Evolutionary conservation across 2,888 invertebrate species (phyloP).

Genomic region (Volucella inanis): DNA sequence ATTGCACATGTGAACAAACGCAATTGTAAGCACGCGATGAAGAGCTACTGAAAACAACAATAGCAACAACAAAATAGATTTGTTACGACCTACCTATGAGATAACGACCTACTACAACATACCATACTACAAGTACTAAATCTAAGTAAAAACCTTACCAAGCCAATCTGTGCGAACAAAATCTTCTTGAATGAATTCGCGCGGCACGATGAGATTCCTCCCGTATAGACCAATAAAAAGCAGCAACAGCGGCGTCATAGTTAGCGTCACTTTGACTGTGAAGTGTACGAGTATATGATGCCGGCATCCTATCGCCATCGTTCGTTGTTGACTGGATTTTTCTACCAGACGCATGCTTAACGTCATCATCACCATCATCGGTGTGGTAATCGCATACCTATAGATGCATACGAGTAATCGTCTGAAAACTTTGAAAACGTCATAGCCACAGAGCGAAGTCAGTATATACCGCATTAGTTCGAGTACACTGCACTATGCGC

Average conservation of each 20-base stretch:
- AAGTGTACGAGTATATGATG: background rate
- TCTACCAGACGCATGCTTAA: constrained; percentile 20
- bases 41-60: constrained; percentile 40
- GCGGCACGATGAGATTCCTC: constrained; percentile 52
- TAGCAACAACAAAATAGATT: constrained; percentile 23
- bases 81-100: constrained; percentile 59
- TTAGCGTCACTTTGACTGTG: constrained; percentile 66
- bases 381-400: constrained; percentile 64
- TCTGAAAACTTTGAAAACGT: constrained; percentile 57
- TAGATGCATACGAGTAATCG: constrained; percentile 40
- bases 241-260: constrained; percentile 49
- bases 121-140: constrained; percentile 28
- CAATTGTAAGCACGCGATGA: constrained; percentile 74
- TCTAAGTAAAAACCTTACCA: constrained; percentile 52
- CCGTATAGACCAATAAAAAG: constrained; percentile 25
- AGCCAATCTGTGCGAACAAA: constrained; percentile 44
- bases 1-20: constrained; percentile 70
- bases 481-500: constrained; percentile 38
- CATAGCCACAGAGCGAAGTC: constrained; percentile 63
- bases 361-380: constrained; percentile 54
- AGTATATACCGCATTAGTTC: constrained; percentile 32
- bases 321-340: no score
- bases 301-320: constrained; percentile 84
- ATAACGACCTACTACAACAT: constrained; percentile 19
- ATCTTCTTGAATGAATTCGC: constrained; percentile 57